Evolutionary conservation across 2,888 invertebrate genomes (phyloP), one percentile per base, ranked within the genome.

Genomic region (Drymonia ruficornis): DNA sequence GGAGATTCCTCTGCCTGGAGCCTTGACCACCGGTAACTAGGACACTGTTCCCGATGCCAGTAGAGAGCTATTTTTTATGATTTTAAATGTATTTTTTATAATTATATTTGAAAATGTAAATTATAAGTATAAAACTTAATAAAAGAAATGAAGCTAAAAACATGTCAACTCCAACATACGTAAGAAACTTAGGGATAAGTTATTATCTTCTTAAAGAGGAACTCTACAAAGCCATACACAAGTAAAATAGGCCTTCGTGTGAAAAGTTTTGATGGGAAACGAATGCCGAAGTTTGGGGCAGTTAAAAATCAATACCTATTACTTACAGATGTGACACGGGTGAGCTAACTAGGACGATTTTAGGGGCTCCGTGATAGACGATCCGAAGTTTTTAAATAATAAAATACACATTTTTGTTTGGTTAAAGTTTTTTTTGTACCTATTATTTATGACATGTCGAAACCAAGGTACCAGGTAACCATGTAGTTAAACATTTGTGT

Each of bases 221-320:
- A 66, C 53, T 70, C 59, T 18, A 62, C 54, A 59, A 63, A 62
- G 38, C 49, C 55, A 49, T 61, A 59, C 54, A 58, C 61, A 59
- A 74, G 65, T 63, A 61, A 70, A 75, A 73, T 70, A 63, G 67
- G 65, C 60, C 70, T 46, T 59, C 61, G 44, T 69, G 62, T 56
- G 61, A 60, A 72, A 79, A 76, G 63, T 78, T 78, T 73, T 67
- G 73, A 72, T 78, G 65, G 70, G 66, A 72, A 68, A 64, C 53
- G 67, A 71, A 70, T 67, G 61, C 56, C 55, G 46, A 70, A 70
- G 61, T 74, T 75, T 55, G 40, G 55, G 59, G 19, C 59, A 55
- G 63, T 61, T 64, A 55, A 54, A 60, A 70, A 66, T 63, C 65
- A 72, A 65, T 63, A 57, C 50, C 48, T 28, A 46, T 50, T 45